Evolutionary conservation across 2,797 vertebrate genomes (phyloP).

Genomic region (Phoebastria nigripes): DNA sequence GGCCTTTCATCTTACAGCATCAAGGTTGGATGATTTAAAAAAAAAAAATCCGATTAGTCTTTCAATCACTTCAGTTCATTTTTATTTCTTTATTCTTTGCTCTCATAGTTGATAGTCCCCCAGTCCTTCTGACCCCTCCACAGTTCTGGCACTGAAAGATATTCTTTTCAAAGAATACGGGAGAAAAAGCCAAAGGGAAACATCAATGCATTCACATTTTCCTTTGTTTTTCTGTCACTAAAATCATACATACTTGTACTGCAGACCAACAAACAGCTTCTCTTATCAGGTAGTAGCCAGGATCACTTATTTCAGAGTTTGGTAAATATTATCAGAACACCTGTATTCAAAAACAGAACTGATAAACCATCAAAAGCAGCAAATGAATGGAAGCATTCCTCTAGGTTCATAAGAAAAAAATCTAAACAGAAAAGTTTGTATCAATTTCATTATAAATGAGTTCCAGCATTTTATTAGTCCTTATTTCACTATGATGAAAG

Average conservation of each 20-base stretch:
- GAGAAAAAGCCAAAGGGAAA: neutral
- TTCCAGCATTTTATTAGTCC: neutral
- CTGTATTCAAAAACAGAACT: neutral
- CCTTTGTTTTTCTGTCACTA: conserved; percentile 18
- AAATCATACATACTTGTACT: neutral
- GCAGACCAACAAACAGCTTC: conserved; percentile 9
- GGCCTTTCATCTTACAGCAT: neutral
- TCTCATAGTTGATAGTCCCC: neutral
- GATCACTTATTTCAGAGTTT: conserved; percentile 4
- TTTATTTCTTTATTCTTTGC: neutral
- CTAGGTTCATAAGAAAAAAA: neutral
- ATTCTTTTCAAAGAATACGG: neutral
- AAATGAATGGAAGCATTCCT: neutral
- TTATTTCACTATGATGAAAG: neutral
- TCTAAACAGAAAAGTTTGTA: neutral
- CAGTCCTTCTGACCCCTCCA: neutral
- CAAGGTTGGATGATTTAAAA: neutral
- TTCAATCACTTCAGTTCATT: neutral
- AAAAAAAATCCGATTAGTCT: neutral
- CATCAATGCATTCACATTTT: neutral
- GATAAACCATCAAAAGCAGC: conserved; percentile 39
- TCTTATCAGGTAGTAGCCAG: conserved; percentile 44
- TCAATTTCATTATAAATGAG: neutral
- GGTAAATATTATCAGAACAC: neutral
- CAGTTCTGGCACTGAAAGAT: conserved; percentile 5